phyloP scores from a whole-genome alignment of 2,797 vertebrate genomes.

The Labroides dimidiatus region DNA sequence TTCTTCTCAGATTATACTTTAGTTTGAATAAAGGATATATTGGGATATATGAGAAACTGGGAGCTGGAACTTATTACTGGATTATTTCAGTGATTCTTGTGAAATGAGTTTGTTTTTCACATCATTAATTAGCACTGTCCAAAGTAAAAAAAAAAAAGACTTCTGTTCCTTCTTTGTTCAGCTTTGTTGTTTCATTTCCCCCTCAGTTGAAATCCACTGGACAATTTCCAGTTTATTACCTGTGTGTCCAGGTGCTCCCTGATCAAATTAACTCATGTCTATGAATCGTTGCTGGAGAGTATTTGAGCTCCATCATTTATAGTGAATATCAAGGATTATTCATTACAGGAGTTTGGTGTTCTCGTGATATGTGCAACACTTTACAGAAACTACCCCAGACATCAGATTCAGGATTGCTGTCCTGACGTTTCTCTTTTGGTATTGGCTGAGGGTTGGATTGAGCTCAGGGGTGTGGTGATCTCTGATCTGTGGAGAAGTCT shows the following conservation, averaged over 20 bases:
- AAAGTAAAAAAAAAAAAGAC: conserved; percentile 13
- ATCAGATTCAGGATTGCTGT: conserved; percentile 34
- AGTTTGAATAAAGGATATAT: too few relatives aligned
- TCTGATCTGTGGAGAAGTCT: conserved; percentile 59
- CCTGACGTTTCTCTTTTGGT: conserved; percentile 25
- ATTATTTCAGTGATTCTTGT: conserved; percentile 37
- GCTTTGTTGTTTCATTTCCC: not conserved
- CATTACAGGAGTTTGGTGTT: conserved; percentile 21
- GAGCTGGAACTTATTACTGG: conserved; percentile 4
- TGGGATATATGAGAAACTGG: too few relatives aligned
- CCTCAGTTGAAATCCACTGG: conserved; percentile 25
- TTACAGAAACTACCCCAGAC: conserved; percentile 44
- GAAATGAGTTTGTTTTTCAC: conserved; percentile 51
- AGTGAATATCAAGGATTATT: conserved; percentile 39
- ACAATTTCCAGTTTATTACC: conserved; percentile 84
- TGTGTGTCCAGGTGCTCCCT: conserved; percentile 80
- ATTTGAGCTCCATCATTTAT: conserved; percentile 56
- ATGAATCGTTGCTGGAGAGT: conserved; percentile 72
- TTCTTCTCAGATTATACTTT: too few relatives aligned
- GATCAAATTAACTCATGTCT: conserved; percentile 81
- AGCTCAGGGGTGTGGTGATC: conserved; percentile 42
- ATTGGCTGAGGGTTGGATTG: conserved; percentile 31
- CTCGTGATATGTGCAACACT: conserved; percentile 44
- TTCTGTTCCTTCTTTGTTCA: not conserved
- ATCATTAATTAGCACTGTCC: conserved; percentile 68